These are phyloP conservation scores for Drosophila tristis DNA, from an alignment of 1,140 invertebrate genomes.

Conservation along the genomic window DNA sequence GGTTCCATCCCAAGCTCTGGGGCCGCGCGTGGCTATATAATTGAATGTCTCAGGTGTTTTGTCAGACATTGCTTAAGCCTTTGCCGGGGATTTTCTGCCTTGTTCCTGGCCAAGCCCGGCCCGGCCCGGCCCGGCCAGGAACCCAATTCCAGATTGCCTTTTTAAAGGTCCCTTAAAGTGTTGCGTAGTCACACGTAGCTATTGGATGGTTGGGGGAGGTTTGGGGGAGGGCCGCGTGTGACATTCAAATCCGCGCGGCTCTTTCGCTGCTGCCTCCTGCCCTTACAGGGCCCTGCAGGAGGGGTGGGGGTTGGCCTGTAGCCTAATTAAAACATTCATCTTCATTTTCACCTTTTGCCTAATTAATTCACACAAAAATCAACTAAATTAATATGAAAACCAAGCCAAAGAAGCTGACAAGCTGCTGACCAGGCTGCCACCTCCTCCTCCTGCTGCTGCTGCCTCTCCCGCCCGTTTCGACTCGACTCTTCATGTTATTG, in stretches of 20 bases:
- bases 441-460: neutral
- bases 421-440: constrained; percentile 61
- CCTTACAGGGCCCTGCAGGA: neutral
- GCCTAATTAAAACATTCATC: constrained; percentile 84
- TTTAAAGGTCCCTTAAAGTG: constrained; percentile 74
- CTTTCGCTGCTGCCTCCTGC: constrained; percentile 18
- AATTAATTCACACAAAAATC: constrained; percentile 84
- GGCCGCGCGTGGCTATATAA: constrained; percentile 71
- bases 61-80: constrained; percentile 84
- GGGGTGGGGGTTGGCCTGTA: constrained; percentile 6
- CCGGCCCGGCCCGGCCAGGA: no score
- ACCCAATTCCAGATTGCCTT: constrained; percentile 29
- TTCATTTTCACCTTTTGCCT: constrained; percentile 84
- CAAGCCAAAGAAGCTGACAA: constrained; percentile 79
- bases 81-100: constrained; percentile 70
- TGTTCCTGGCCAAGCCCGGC: constrained; percentile 12
- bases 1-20: constrained; percentile 11
- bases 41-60: constrained; percentile 84
- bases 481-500: constrained; percentile 45
- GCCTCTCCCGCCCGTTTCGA: neutral
- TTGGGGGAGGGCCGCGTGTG: constrained; percentile 37
- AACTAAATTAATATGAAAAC: constrained; percentile 83
- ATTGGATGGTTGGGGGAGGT: neutral
- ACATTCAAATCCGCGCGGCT: constrained; percentile 76
- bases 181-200: neutral